phyloP scores from a whole-genome alignment of 2,888 invertebrate genomes.

The Suillia variegata region DNA sequence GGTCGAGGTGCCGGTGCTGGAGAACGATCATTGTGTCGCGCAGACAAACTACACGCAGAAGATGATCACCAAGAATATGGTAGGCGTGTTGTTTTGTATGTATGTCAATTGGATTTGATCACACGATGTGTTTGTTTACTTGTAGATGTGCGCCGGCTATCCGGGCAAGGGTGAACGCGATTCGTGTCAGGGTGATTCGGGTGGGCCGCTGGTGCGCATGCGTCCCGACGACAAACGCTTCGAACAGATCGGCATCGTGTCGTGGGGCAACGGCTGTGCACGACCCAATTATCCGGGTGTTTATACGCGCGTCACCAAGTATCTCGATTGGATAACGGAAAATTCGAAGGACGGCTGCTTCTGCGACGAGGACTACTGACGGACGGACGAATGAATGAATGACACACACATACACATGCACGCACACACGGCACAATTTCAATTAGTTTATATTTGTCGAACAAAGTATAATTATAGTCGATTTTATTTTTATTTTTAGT shows the following conservation, averaged over 20 bases:
- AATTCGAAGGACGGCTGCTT: slow-evolving; percentile 83
- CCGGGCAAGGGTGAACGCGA: slow-evolving; percentile 53
- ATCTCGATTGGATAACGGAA: slow-evolving; percentile 79
- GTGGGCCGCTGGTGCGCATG: slow-evolving; percentile 75
- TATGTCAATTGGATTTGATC: too few relatives aligned
- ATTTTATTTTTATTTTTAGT: too few relatives aligned
- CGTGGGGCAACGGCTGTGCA: slow-evolving; percentile 90
- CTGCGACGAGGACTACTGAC: slow-evolving; percentile 66
- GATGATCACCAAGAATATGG: slow-evolving; percentile 90
- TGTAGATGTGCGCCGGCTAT: slow-evolving; percentile 58
- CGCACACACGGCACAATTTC: not conserved
- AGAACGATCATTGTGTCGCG: slow-evolving; percentile 72
- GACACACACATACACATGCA: not conserved
- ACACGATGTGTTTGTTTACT: too few relatives aligned
- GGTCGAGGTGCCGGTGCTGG: slow-evolving; percentile 72
- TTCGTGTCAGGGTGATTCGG: slow-evolving; percentile 60
- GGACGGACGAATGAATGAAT: not conserved
- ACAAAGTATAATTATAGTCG: not conserved
- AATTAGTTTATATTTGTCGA: not conserved
- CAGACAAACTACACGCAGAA: slow-evolving; percentile 79
- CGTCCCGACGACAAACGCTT: slow-evolving; percentile 76
- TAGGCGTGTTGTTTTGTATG: slow-evolving; percentile 84
- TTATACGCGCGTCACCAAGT: slow-evolving; percentile 82
- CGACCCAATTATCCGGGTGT: slow-evolving; percentile 84
- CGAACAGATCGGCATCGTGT: slow-evolving; percentile 84